Percentiles rank a stretch among this genome's conserved stretches.
These are phyloP conservation scores for Thecophora atra DNA, from an alignment of 2,888 invertebrate species.

Conservation along the genomic window DNA sequence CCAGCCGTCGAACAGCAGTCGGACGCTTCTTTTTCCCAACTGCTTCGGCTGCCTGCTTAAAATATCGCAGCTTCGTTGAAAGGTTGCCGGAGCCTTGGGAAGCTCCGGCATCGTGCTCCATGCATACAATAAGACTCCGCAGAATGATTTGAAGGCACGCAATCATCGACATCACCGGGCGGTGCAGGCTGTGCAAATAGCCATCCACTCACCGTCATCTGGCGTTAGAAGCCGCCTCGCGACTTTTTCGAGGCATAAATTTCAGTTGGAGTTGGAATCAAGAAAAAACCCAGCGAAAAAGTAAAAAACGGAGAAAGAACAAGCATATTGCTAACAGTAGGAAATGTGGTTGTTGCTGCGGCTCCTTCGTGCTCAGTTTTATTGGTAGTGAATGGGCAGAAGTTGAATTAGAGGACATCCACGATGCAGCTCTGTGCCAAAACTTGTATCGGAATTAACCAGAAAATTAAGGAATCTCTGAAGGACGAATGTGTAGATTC, in stretches of 20 bases:
- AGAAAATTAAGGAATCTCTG: too few species aligned
- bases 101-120: not conserved
- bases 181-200: not conserved
- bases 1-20: not conserved
- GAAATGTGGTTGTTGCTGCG: too few species aligned
- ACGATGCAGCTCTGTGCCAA: not conserved
- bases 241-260: too few species aligned
- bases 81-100: not conserved
- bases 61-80: not conserved
- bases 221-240: too few species aligned
- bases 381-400: not conserved
- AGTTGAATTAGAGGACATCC: not conserved
- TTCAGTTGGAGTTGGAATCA: too few species aligned
- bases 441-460: too few species aligned
- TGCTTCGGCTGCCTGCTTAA: not conserved
- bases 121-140: conserved; percentile 25
- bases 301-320: too few species aligned
- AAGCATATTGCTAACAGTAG: too few species aligned
- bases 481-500: too few species aligned
- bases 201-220: too few species aligned
- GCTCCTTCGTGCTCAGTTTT: not conserved
- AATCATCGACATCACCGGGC: conserved; percentile 36
- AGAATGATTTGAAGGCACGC: conserved; percentile 40
- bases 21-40: not conserved
- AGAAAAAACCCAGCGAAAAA: too few species aligned